Percentiles rank a stretch among this genome's conserved stretches.
phyloP scores from a whole-genome alignment of 2,888 invertebrate genomes.

The Parnassius smintheus region DNA sequence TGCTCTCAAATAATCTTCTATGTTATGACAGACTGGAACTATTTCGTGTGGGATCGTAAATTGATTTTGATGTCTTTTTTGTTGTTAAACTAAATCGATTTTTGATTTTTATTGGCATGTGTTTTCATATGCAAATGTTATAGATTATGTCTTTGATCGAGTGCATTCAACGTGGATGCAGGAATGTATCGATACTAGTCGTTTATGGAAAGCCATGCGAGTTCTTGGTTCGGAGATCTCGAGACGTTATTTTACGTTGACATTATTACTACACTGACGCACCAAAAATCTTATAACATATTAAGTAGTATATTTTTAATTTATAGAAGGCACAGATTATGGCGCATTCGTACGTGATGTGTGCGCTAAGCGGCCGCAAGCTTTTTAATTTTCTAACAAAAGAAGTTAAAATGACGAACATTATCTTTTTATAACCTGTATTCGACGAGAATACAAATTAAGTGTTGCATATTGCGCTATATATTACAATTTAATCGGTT shows the following conservation, averaged over 20 bases:
- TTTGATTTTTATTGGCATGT: constrained; percentile 60
- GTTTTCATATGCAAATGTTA: constrained; percentile 74
- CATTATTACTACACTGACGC: constrained; percentile 30
- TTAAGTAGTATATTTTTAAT: constrained; percentile 55
- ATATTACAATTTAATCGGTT: constrained; percentile 75
- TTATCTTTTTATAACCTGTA: constrained; percentile 70
- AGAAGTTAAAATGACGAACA: constrained; percentile 70
- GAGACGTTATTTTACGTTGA: constrained; percentile 38
- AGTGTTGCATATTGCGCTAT: constrained; percentile 69
- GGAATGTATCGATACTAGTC: constrained; percentile 26
- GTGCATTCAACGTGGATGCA: constrained; percentile 38
- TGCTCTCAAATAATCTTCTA: constrained; percentile 49
- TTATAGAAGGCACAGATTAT: constrained; percentile 69
- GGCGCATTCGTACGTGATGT: constrained; percentile 70
- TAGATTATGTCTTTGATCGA: constrained; percentile 52
- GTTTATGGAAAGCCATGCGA: constrained; percentile 29
- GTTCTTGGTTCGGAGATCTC: constrained; percentile 24
- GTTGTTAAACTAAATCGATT: constrained; percentile 66
- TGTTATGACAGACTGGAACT: constrained; percentile 50
- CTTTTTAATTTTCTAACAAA: constrained; percentile 70
- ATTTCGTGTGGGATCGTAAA: constrained; percentile 62
- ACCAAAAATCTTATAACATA: constrained; percentile 49
- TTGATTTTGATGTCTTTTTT: constrained; percentile 74
- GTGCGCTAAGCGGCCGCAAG: constrained; percentile 60
- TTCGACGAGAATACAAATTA: constrained; percentile 71